These are phyloP conservation scores for Notodonta dromedarius DNA, from an alignment of 2,888 invertebrate species.

Conservation along the genomic window DNA sequence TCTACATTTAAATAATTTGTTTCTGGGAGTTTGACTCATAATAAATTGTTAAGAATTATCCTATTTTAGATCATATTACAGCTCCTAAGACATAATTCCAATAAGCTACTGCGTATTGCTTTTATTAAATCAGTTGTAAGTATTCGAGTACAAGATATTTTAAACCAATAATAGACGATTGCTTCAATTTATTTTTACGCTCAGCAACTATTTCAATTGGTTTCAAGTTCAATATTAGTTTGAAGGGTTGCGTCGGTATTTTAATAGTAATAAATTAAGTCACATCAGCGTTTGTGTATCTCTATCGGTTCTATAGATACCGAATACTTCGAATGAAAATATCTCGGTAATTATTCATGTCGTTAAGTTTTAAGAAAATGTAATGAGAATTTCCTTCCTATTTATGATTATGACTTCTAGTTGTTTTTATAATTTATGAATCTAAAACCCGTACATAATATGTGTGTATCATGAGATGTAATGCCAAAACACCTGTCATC, in stretches of 20 bases:
- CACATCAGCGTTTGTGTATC: too few relatives aligned
- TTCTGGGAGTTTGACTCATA: too few relatives aligned
- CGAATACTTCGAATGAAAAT: too few relatives aligned
- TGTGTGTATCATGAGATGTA: too few relatives aligned
- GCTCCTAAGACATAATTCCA: not conserved
- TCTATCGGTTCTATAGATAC: too few relatives aligned
- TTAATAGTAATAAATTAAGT: too few relatives aligned
- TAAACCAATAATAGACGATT: not conserved
- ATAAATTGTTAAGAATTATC: not conserved
- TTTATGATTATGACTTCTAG: too few relatives aligned
- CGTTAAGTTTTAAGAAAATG: too few relatives aligned
- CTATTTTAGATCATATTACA: not conserved
- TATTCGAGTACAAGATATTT: not conserved
- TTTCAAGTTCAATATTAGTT: conserved; percentile 5
- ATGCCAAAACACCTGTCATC: conserved; percentile 11
- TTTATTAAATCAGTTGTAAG: not conserved
- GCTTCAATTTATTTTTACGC: not conserved
- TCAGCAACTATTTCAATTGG: not conserved
- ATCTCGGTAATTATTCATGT: too few relatives aligned
- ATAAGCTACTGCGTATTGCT: not conserved
- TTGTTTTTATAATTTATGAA: too few relatives aligned
- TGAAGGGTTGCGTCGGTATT: not conserved
- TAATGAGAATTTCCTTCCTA: too few relatives aligned
- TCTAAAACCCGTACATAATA: too few relatives aligned
- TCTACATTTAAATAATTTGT: not conserved